Conservation (phyloP, 2,113 vertebrate species). For the Macaca nemestrina region DNA sequence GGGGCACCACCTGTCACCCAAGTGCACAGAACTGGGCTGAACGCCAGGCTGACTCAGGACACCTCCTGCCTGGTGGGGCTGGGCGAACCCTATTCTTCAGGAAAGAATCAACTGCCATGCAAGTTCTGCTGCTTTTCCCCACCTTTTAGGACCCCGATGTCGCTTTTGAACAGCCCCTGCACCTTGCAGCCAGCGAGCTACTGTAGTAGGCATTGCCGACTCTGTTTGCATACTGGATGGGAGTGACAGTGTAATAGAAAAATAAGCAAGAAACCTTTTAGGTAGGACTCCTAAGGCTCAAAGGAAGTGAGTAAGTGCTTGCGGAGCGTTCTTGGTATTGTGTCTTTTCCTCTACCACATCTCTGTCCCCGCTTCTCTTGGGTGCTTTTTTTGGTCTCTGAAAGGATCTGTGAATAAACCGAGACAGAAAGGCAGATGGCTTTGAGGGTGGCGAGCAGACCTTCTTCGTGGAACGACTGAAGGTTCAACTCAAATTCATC, state of each 20-base stretch:
- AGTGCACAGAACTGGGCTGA: not conserved
- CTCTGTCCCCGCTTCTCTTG: not conserved
- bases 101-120: not conserved
- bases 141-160: not conserved
- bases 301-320: not conserved
- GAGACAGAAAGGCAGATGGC: not conserved
- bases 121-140: not conserved
- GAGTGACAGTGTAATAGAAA: not conserved
- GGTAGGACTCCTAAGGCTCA: not conserved
- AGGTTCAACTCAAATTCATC: not conserved
- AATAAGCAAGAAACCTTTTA: not conserved
- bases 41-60: not conserved
- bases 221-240: not conserved
- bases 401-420: not conserved
- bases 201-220: not conserved
- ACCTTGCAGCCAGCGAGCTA: not conserved
- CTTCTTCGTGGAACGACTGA: not conserved
- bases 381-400: not conserved
- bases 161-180: not conserved
- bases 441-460: not conserved
- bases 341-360: not conserved
- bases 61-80: not conserved
- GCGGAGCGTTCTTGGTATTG: not conserved
- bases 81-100: not conserved
- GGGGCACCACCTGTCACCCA: constrained; percentile 39